phyloP scores from a whole-genome alignment of 2,888 invertebrate species.

The Lasioglossum lativentre region DNA sequence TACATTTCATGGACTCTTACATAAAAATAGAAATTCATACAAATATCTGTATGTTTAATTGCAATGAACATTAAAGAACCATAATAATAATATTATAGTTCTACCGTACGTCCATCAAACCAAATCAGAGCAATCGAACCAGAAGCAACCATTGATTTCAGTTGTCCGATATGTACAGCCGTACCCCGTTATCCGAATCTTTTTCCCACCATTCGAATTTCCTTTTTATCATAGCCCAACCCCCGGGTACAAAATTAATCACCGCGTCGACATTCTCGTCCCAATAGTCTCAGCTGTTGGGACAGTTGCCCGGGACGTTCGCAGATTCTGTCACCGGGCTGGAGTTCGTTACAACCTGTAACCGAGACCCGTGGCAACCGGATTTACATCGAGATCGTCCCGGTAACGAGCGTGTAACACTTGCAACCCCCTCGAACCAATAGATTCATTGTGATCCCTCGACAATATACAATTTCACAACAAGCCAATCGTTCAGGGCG shows the following conservation, averaged over 20 bases:
- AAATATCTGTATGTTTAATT: too few relatives aligned
- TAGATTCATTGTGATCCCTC: slow-evolving; percentile 36
- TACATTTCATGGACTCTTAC: too few relatives aligned
- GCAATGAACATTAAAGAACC: not conserved
- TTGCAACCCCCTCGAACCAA: slow-evolving; percentile 35
- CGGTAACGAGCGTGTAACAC: slow-evolving; percentile 59
- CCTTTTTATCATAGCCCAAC: not conserved
- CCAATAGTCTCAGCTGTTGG: not conserved
- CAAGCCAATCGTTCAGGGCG: slow-evolving; percentile 76
- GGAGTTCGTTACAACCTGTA: slow-evolving; percentile 64
- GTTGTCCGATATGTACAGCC: not conserved
- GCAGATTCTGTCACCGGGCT: not conserved
- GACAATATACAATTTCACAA: slow-evolving; percentile 77
- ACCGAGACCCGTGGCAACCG: slow-evolving; percentile 78
- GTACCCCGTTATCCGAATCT: not conserved
- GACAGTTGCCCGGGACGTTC: not conserved
- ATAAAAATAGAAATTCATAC: too few relatives aligned
- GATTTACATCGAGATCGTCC: slow-evolving; percentile 47
- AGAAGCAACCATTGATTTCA: not conserved
- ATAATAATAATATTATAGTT: not conserved
- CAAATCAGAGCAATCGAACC: not conserved
- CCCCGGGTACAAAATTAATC: not conserved
- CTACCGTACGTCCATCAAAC: not conserved
- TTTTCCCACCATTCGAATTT: not conserved
- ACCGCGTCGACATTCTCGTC: slow-evolving; percentile 1